Conservation (phyloP, 2,113 vertebrate species). For the Sclerurus mexicanus region DNA sequence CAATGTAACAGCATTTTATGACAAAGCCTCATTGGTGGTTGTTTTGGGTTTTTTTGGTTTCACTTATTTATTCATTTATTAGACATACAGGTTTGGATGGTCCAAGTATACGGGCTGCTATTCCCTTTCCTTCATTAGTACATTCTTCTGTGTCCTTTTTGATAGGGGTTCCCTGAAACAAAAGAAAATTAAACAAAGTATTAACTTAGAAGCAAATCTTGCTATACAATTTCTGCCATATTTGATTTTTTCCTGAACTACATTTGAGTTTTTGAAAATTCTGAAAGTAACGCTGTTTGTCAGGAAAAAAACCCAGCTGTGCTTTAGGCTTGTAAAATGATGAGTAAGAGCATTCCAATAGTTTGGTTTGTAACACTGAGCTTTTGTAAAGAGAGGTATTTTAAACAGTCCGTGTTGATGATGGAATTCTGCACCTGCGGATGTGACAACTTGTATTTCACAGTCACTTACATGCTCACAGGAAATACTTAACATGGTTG, state of each 20-base stretch:
- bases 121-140: conserved; percentile 89
- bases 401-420: background rate
- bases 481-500: background rate
- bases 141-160: conserved; percentile 92
- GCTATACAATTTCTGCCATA: background rate
- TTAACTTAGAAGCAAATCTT: background rate
- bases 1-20: background rate
- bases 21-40: background rate
- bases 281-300: background rate
- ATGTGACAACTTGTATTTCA: background rate
- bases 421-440: background rate
- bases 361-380: background rate
- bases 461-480: background rate
- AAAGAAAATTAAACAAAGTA: background rate
- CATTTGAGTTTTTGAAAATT: background rate
- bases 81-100: conserved; percentile 90
- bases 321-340: background rate
- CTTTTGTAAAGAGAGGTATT: background rate
- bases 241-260: background rate
- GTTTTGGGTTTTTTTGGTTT: background rate
- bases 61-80: background rate
- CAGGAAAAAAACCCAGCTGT: background rate
- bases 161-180: conserved; percentile 83
- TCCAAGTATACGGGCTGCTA: conserved; percentile 91
- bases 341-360: background rate